phyloP scores from a whole-genome alignment of 2,888 invertebrate genomes.

The Pollenia griseotomentosa region DNA sequence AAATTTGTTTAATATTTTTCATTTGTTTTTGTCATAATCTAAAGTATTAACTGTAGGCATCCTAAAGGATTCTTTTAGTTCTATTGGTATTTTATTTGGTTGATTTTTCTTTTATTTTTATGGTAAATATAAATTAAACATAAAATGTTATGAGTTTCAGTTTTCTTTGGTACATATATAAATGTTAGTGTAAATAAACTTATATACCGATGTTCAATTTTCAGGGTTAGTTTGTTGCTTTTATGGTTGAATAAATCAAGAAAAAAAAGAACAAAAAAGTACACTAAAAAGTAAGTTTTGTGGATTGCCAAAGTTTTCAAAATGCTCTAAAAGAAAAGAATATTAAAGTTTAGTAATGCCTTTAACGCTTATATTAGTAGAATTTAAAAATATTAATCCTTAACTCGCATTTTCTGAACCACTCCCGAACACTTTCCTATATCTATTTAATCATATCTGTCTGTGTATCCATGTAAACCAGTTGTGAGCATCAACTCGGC shows the following conservation, averaged over 20 bases:
- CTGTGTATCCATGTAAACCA: too few species aligned
- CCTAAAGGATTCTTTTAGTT: slow-evolving; percentile 22
- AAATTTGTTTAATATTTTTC: slow-evolving; percentile 14
- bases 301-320: slow-evolving; percentile 11
- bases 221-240: slow-evolving; percentile 67
- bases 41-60: background rate
- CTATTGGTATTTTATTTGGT: background rate
- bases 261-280: background rate
- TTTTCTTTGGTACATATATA: slow-evolving; percentile 19
- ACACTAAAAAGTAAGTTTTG: background rate
- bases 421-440: too few species aligned
- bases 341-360: too few species aligned
- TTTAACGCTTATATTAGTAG: too few species aligned
- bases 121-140: slow-evolving; percentile 61
- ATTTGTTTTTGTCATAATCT: slow-evolving; percentile 22
- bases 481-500: too few species aligned
- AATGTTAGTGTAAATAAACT: slow-evolving; percentile 25
- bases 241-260: slow-evolving; percentile 48
- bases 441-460: too few species aligned
- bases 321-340: background rate
- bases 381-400: too few species aligned
- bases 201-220: slow-evolving; percentile 36
- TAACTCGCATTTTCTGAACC: too few species aligned
- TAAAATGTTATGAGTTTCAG: slow-evolving; percentile 57
- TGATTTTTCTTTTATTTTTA: slow-evolving; percentile 52